A percentile compares a stretch with the other conserved stretches of the same genome.
Conservation (phyloP, 2,113 vertebrate species). For the Plotosus lineatus region DNA sequence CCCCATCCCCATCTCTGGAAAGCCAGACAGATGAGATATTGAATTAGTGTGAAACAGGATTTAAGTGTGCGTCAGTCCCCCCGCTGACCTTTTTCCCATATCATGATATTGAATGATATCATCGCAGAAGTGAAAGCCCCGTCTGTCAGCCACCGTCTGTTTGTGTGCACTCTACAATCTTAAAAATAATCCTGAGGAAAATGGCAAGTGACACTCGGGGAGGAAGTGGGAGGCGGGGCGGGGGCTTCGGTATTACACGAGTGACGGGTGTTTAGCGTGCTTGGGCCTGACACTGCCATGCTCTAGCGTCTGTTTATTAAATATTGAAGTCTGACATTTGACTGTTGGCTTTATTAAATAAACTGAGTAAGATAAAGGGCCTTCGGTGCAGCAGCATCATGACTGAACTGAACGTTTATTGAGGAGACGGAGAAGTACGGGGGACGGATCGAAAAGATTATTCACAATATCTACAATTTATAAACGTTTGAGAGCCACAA, state of each 20-base stretch:
- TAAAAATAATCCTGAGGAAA: slow-evolving; percentile 15
- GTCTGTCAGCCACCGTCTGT: not conserved
- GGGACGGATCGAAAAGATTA: no score
- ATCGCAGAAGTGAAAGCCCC: not conserved
- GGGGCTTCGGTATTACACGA: not conserved
- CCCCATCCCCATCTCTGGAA: not conserved
- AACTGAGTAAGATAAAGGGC: slow-evolving; percentile 15
- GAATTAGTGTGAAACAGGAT: slow-evolving; percentile 24
- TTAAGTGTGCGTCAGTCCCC: slow-evolving; percentile 5
- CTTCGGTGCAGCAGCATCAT: not conserved
- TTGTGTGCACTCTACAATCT: slow-evolving; percentile 9
- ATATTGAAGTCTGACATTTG: slow-evolving; percentile 28
- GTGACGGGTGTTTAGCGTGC: slow-evolving; percentile 21
- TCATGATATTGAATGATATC: not conserved
- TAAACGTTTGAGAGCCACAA: no score
- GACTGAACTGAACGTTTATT: not conserved
- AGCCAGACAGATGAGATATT: slow-evolving; percentile 18
- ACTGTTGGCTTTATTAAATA: slow-evolving; percentile 24
- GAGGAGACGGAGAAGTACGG: not conserved
- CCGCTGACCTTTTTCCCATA: slow-evolving; percentile 10
- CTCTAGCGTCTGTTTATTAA: not conserved
- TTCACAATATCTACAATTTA: not conserved
- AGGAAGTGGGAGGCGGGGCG: not conserved
- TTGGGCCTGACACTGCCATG: not conserved
- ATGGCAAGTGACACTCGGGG: not conserved